A percentile compares a stretch with the other conserved stretches of the same genome.
These are phyloP conservation scores for Acanthaster planci DNA, from an alignment of 35 echinoderm and acorn worm genomes.

Conservation along the genomic window DNA sequence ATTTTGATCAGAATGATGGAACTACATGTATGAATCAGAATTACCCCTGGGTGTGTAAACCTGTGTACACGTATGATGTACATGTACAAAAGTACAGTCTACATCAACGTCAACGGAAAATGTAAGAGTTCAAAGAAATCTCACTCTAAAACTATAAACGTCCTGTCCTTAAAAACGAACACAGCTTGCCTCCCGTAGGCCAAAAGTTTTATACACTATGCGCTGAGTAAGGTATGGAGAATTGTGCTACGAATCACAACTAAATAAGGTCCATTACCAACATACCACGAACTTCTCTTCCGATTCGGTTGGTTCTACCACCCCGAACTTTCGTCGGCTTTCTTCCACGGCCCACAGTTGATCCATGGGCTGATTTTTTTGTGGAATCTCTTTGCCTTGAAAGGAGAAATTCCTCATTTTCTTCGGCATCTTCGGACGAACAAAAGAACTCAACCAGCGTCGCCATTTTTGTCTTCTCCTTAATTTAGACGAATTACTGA, in stretches of 20 bases:
- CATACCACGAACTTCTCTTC: background rate
- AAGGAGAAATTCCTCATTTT: background rate
- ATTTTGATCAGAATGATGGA: too few relatives aligned
- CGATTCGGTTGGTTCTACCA: background rate
- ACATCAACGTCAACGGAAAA: too few relatives aligned
- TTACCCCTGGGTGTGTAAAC: too few relatives aligned
- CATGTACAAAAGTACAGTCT: too few relatives aligned
- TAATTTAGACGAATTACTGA: background rate
- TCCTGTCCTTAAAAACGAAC: background rate
- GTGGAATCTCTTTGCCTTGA: background rate
- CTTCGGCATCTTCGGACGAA: background rate
- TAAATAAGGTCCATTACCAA: background rate
- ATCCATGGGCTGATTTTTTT: background rate
- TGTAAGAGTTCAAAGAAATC: too few relatives aligned
- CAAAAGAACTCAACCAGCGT: slow-evolving; percentile 10
- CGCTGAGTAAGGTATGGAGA: slow-evolving; percentile 2
- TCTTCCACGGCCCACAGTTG: background rate
- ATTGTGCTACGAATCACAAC: background rate
- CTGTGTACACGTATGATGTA: too few relatives aligned
- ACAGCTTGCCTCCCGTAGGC: slow-evolving; percentile 27
- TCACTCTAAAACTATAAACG: too few relatives aligned
- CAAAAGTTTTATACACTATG: background rate
- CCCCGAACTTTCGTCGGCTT: background rate
- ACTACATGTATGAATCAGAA: too few relatives aligned
- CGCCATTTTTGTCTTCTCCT: slow-evolving; percentile 28